These are phyloP conservation scores for Aradophagus sp. DNA, from an alignment of 1,140 invertebrate species.

Conservation along the genomic window DNA sequence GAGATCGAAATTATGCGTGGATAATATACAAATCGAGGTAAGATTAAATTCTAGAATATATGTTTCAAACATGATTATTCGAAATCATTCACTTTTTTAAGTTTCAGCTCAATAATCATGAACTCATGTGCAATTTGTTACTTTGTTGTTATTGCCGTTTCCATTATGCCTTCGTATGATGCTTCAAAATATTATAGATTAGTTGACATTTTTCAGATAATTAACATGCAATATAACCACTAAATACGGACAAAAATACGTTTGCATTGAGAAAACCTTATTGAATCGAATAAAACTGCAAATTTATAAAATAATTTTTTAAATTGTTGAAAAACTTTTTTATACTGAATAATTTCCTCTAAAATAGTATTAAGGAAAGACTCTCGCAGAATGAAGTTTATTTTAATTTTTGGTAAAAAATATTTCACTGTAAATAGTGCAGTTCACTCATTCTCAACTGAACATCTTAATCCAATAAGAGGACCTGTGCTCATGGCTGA, in stretches of 20 bases:
- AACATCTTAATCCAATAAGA: too few species aligned
- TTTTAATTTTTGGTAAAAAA: too few species aligned
- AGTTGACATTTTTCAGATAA: constrained; percentile 27
- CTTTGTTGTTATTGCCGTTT: constrained; percentile 54
- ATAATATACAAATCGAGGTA: constrained; percentile 22
- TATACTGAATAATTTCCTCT: too few species aligned
- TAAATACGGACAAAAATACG: too few species aligned
- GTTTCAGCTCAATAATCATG: constrained; percentile 33
- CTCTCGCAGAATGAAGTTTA: too few species aligned
- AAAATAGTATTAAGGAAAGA: too few species aligned
- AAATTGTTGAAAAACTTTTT: too few species aligned
- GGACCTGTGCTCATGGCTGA: too few species aligned
- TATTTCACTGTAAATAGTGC: too few species aligned
- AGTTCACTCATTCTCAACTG: too few species aligned
- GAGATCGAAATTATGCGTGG: constrained; percentile 26
- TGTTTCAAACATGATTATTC: constrained; percentile 19
- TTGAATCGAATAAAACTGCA: constrained; percentile 15
- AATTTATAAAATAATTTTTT: too few species aligned
- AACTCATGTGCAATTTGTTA: constrained; percentile 46
- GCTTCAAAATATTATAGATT: constrained; percentile 51
- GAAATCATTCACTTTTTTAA: constrained; percentile 18
- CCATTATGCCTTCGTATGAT: constrained; percentile 54
- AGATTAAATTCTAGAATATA: constrained; percentile 26
- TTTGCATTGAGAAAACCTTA: too few species aligned
- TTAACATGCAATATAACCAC: constrained; percentile 35